A percentile compares a stretch with the other conserved stretches of the same genome.
These are phyloP conservation scores for Myotis lucifugus DNA, from an alignment of 2,113 vertebrate species.

Conservation along the genomic window DNA sequence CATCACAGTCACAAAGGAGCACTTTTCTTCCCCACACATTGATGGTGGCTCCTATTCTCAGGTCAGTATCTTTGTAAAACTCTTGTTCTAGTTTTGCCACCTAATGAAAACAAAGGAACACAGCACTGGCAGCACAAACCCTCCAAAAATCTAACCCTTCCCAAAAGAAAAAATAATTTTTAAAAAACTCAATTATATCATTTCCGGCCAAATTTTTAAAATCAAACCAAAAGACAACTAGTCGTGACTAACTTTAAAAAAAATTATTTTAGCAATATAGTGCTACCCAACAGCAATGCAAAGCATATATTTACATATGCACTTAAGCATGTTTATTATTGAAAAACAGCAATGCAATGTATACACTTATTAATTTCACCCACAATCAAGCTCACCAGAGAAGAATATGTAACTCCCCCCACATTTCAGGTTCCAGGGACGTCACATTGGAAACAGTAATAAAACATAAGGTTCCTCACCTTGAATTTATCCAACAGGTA, in stretches of 20 bases:
- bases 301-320: not conserved
- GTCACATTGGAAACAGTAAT: not conserved
- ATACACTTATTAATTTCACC: conserved; percentile 14
- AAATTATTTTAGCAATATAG: not conserved
- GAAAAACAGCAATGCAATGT: not conserved
- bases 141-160: conserved; percentile 41
- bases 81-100: conserved; percentile 87
- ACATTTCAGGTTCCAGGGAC: not conserved
- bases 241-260: not conserved
- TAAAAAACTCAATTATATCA: not conserved
- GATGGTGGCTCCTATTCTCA: conserved; percentile 89
- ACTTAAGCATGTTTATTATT: not conserved
- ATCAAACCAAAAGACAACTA: conserved; percentile 28
- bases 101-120: conserved; percentile 84
- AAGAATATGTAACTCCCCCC: not conserved
- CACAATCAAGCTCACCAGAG: conserved; percentile 1
- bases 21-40: conserved; percentile 94
- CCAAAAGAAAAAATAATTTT: not conserved
- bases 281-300: not conserved
- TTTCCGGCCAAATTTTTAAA: conserved; percentile 46
- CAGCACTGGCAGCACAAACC: conserved; percentile 36
- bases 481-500: conserved; percentile 91
- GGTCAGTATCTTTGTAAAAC: conserved; percentile 93
- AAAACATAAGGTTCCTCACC: conserved; percentile 79
- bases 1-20: conserved; percentile 92